Evolutionary conservation across 2,797 vertebrate species (phyloP).

Genomic region (Hyperoplus lanceolatus): DNA sequence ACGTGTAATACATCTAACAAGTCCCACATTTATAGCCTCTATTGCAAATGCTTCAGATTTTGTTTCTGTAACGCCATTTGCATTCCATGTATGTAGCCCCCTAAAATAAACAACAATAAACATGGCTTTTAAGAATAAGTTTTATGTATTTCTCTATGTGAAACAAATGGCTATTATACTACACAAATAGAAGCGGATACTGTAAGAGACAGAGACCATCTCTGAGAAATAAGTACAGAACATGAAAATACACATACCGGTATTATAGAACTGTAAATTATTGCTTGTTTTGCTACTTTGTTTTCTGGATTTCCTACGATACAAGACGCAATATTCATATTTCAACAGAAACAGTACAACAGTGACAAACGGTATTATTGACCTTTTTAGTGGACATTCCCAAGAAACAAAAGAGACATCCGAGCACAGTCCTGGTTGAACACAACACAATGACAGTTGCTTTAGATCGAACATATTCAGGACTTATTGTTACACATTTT

Average conservation of each 20-base stretch:
- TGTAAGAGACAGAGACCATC: slow-evolving; percentile 83
- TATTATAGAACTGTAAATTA: slow-evolving; percentile 87
- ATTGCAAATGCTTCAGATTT: not conserved
- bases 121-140: slow-evolving; percentile 83
- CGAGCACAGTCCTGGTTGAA: slow-evolving; percentile 79
- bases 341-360: slow-evolving; percentile 84
- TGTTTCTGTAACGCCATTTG: not conserved
- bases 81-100: not conserved
- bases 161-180: slow-evolving; percentile 87
- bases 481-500: slow-evolving; percentile 62
- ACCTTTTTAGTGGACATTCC: slow-evolving; percentile 77
- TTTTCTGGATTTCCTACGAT: slow-evolving; percentile 84
- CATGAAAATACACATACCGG: slow-evolving; percentile 83
- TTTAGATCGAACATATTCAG: slow-evolving; percentile 78
- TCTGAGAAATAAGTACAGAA: slow-evolving; percentile 84
- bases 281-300: slow-evolving; percentile 89
- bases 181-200: slow-evolving; percentile 87
- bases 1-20: not conserved
- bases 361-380: slow-evolving; percentile 81
- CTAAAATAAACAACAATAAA: slow-evolving; percentile 71
- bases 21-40: not conserved
- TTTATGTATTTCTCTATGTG: slow-evolving; percentile 85
- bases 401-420: slow-evolving; percentile 77
- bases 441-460: slow-evolving; percentile 79
- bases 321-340: slow-evolving; percentile 87